Percentiles rank a stretch among this genome's conserved stretches.
phyloP scores from a whole-genome alignment of 2,888 invertebrate genomes.

The Caenorhabditis sp. region DNA sequence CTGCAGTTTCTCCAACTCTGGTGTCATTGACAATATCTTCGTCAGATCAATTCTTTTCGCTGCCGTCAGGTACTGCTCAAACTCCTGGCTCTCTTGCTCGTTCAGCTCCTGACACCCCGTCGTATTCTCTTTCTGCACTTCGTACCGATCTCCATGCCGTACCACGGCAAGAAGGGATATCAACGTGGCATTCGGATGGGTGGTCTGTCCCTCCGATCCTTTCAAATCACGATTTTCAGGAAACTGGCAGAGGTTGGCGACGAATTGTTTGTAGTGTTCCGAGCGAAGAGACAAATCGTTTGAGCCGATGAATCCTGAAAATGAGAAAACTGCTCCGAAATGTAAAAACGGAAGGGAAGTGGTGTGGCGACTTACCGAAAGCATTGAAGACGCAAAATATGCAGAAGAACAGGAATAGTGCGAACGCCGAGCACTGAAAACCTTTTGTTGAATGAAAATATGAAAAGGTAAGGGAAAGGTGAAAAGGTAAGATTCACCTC shows the following conservation, averaged over 20 bases:
- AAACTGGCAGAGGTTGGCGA: conserved; percentile 23
- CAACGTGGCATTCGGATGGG: conserved; percentile 33
- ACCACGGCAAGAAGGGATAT: conserved; percentile 23
- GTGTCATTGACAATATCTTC: not conserved
- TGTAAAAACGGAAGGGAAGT: too few relatives aligned
- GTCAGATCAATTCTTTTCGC: not conserved
- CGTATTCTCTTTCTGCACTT: not conserved
- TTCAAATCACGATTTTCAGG: conserved; percentile 17
- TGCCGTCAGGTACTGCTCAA: conserved; percentile 8
- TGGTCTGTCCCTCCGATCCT: conserved; percentile 14
- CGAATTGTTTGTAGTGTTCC: conserved; percentile 6
- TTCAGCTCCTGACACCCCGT: conserved; percentile 10
- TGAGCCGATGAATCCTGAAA: conserved; percentile 30
- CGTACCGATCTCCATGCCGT: conserved; percentile 34
- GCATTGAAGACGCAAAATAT: conserved; percentile 34
- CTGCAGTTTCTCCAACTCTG: not conserved
- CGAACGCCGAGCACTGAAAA: conserved; percentile 27
- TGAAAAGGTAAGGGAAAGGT: not conserved
- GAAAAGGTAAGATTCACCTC: conserved; percentile 6
- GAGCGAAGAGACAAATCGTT: conserved; percentile 20
- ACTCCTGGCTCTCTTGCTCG: conserved; percentile 12
- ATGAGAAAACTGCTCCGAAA: too few relatives aligned
- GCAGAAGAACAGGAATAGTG: conserved; percentile 16
- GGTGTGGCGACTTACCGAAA: conserved; percentile 42
- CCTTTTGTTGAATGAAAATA: not conserved